Conservation (phyloP, 1,140 invertebrate genomes). For the Bombus waltoni region DNA sequence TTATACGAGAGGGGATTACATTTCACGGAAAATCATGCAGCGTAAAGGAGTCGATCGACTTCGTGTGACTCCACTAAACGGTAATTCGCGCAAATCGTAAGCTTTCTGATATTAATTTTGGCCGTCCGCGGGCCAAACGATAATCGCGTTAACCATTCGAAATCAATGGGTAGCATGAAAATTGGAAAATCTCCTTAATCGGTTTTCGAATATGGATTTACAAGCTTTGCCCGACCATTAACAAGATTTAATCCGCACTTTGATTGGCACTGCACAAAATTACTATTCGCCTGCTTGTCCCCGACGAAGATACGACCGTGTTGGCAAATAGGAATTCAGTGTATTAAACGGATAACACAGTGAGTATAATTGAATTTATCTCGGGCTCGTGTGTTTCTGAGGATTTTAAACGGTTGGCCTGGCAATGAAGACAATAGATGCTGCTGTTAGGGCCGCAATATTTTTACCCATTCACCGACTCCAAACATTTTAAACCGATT, state of each 20-base stretch:
- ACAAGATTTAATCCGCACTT: constrained; percentile 66
- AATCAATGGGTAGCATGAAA: constrained; percentile 67
- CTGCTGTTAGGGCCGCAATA: background rate
- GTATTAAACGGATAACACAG: constrained; percentile 37
- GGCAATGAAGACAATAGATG: background rate
- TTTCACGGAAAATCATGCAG: constrained; percentile 50
- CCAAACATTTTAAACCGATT: background rate
- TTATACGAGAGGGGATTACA: constrained; percentile 29
- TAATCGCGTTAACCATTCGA: constrained; percentile 66
- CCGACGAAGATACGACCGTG: constrained; percentile 37
- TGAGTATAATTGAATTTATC: constrained; percentile 44
- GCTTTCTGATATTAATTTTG: constrained; percentile 71
- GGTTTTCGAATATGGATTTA: constrained; percentile 63
- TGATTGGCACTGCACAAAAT: constrained; percentile 52
- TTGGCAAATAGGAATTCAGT: constrained; percentile 33
- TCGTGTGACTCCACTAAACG: constrained; percentile 68
- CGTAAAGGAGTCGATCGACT: constrained; percentile 40
- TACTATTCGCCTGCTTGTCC: constrained; percentile 46
- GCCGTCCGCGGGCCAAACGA: constrained; percentile 22
- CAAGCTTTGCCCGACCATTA: constrained; percentile 60
- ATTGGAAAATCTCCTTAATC: constrained; percentile 63
- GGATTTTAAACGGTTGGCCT: background rate
- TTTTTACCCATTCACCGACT: background rate
- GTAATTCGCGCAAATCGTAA: constrained; percentile 68
- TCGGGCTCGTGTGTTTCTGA: constrained; percentile 10